Percentiles rank a stretch among this genome's conserved stretches.
These are phyloP conservation scores for Arremon aurantiirostris DNA, from an alignment of 2,797 vertebrate genomes.

Conservation along the genomic window DNA sequence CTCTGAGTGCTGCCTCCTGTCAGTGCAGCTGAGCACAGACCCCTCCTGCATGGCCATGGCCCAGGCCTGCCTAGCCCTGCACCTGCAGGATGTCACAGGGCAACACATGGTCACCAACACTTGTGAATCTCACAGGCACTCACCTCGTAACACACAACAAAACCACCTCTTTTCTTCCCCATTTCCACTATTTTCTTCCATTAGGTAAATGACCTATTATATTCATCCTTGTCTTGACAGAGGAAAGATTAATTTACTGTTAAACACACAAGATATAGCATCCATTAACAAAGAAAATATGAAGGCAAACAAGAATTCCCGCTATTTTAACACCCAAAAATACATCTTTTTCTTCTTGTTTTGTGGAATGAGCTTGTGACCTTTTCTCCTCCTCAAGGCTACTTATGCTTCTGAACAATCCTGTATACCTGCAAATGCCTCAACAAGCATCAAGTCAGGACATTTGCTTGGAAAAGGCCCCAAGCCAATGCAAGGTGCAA, in stretches of 20 bases:
- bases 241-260: conserved; percentile 10
- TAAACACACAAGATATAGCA: background rate
- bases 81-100: background rate
- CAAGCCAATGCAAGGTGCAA: conserved; percentile 59
- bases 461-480: conserved; percentile 10
- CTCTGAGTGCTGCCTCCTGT: background rate
- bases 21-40: background rate
- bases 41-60: rapidly evolving
- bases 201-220: conserved; percentile 5
- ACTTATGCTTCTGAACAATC: conserved; percentile 46
- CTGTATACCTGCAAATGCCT: conserved; percentile 46
- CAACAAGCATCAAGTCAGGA: conserved; percentile 14
- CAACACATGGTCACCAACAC: background rate
- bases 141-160: background rate
- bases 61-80: background rate
- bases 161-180: background rate
- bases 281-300: background rate
- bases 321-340: background rate
- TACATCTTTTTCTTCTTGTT: background rate
- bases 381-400: conserved; percentile 66
- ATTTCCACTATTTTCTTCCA: background rate
- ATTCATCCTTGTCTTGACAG: background rate
- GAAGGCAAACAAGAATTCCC: background rate
- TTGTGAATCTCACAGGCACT: background rate
- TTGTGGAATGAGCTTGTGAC: conserved; percentile 23